These are phyloP conservation scores for Cantharis rufa DNA, from an alignment of 2,888 invertebrate genomes.

Conservation along the genomic window DNA sequence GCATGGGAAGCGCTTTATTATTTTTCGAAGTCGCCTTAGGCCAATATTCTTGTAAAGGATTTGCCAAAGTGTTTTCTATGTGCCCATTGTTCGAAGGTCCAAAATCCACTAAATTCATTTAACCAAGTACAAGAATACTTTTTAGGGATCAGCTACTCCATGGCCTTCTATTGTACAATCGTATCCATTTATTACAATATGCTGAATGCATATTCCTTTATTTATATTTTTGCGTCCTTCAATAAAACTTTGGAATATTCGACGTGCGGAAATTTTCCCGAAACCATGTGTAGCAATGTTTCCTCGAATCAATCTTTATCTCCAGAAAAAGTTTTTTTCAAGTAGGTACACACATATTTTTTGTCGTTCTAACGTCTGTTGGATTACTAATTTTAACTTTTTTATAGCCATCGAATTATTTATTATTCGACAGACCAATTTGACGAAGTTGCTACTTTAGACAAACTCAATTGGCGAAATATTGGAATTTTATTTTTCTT, in stretches of 20 bases:
- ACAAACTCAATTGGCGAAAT: slow-evolving; percentile 22
- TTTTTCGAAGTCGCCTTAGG: slow-evolving; percentile 38
- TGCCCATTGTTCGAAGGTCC: slow-evolving; percentile 35
- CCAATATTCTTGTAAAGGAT: slow-evolving; percentile 35
- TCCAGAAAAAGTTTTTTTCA: slow-evolving; percentile 27
- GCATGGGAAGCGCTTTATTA: slow-evolving; percentile 30
- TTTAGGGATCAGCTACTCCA: slow-evolving; percentile 29
- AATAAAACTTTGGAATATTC: slow-evolving; percentile 20
- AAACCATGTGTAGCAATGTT: slow-evolving; percentile 2
- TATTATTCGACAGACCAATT: background rate
- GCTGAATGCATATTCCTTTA: slow-evolving; percentile 24
- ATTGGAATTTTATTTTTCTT: slow-evolving; percentile 22
- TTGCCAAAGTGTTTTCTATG: slow-evolving; percentile 32
- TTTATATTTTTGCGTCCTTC: slow-evolving; percentile 26
- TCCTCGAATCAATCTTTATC: slow-evolving; percentile 10
- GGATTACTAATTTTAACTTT: too few relatives aligned
- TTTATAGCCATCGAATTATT: slow-evolving; percentile 17
- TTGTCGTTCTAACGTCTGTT: too few relatives aligned
- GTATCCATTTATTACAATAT: slow-evolving; percentile 30
- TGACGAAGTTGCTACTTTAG: background rate
- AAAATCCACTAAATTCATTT: background rate
- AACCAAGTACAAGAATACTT: background rate
- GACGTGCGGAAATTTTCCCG: slow-evolving; percentile 4
- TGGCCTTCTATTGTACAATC: slow-evolving; percentile 31
- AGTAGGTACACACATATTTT: background rate